These are phyloP conservation scores for Neotoma lepida DNA, from an alignment of 2,113 vertebrate genomes.

Conservation along the genomic window DNA sequence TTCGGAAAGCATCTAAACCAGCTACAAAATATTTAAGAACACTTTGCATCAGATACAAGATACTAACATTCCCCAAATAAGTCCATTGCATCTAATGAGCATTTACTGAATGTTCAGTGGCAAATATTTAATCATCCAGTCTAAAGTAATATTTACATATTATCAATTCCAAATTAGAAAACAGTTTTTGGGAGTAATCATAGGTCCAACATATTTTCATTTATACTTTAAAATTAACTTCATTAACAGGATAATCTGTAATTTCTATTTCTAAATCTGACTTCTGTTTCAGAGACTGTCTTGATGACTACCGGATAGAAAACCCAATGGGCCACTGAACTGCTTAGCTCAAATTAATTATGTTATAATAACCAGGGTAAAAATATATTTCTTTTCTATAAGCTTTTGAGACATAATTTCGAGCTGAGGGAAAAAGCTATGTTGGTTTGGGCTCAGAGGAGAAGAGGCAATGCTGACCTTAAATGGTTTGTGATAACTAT, in stretches of 20 bases:
- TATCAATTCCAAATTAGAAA: not conserved
- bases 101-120: not conserved
- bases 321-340: fast-evolving
- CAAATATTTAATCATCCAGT: not conserved
- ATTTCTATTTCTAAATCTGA: not conserved
- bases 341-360: not conserved
- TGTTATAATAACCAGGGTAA: not conserved
- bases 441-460: not conserved
- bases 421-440: not conserved
- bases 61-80: not conserved
- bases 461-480: not conserved
- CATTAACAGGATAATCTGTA: not conserved
- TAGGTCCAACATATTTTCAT: not conserved
- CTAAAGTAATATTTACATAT: not conserved
- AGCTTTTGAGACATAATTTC: not conserved
- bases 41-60: not conserved
- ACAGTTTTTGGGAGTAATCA: not conserved
- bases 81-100: not conserved
- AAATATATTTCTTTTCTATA: not conserved
- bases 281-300: not conserved
- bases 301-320: not conserved
- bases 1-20: slow-evolving; percentile 91
- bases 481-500: not conserved
- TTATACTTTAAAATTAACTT: not conserved
- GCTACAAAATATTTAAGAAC: slow-evolving; percentile 84